These are phyloP conservation scores for Climacteris rufus DNA, from an alignment of 2,113 vertebrate genomes.

Conservation along the genomic window DNA sequence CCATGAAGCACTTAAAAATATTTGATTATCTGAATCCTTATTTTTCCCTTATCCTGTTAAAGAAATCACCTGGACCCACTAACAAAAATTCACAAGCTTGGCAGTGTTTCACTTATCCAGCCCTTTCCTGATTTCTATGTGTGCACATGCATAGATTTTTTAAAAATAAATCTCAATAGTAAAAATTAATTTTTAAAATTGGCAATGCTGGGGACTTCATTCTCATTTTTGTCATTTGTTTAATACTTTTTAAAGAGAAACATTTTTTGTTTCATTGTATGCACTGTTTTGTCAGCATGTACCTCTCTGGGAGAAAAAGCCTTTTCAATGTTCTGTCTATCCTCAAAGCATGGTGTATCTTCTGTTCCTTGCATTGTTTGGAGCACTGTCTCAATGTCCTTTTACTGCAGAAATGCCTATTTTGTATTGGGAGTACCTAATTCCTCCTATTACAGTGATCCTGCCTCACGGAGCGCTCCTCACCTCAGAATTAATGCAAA, in stretches of 20 bases:
- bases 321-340: conserved; percentile 66
- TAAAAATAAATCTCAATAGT: background rate
- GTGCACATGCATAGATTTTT: conserved; percentile 35
- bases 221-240: conserved; percentile 87
- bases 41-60: conserved; percentile 14
- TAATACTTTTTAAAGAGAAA: conserved; percentile 58
- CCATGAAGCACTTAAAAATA: background rate
- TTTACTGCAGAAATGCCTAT: conserved; percentile 67
- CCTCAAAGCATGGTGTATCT: conserved; percentile 79
- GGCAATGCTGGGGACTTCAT: conserved; percentile 76
- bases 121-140: conserved; percentile 61
- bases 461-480: conserved; percentile 38
- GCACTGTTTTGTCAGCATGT: conserved; percentile 82
- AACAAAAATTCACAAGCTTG: conserved; percentile 62
- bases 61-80: conserved; percentile 47
- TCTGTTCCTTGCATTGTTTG: conserved; percentile 73
- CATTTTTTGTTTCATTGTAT: conserved; percentile 73
- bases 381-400: conserved; percentile 69
- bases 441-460: conserved; percentile 73
- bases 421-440: conserved; percentile 61
- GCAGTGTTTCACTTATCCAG: conserved; percentile 34
- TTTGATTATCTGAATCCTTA: background rate
- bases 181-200: conserved; percentile 50
- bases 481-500: background rate
- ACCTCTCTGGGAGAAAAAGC: conserved; percentile 68